Base-by-base conservation (phyloP, 2,888 invertebrate species). In the Zygogramma bicolorata region DNA sequence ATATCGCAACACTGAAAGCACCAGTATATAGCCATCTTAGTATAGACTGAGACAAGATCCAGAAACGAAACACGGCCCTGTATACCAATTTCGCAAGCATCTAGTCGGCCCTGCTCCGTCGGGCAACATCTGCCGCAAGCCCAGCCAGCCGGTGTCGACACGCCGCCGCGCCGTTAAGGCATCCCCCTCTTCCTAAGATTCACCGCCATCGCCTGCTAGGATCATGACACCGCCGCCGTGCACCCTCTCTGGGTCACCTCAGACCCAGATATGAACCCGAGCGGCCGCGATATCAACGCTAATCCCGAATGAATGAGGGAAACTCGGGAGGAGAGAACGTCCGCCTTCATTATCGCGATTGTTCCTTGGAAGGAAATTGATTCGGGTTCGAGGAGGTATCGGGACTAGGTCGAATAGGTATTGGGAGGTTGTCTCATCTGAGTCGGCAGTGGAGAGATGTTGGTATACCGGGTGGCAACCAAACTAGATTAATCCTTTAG, bases 201-300 rank as follows among this genome's bases (percentile, higher is more conserved):
- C 68, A 67, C 70, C 70, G 66, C 78, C 77, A 78, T 79, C 75
- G 78, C 80, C 78, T 74, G 79, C 80, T 76, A 80, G 81, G 81
- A 81, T 82, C 82, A 80, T 77, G 79, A 80, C 79, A 80, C 79
- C 80, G 75, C 77, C 75, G 71, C 76, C 68, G 70, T 59, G 53
- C 81, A 74, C 66, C 81, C 81, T 80, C 78, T 81, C 81, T 78
- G 79, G 77, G 81, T 81, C 81, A 82, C 81, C 82, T 82, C 81
- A 81, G 82, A 81, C 79, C 81, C 77, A 80, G 80, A 81, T 79
- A 81, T 81, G 79, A 80, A 78, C 77, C 75, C 74, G 75, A 77
- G 77, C 79, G 76, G 78, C 78, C 77, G 74, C 74, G 78, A 78
- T 79, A 78, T 76, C 72, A 74, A 73, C 75, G 71, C 75, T 70